A percentile compares a stretch with the other conserved stretches of the same genome.
phyloP scores from a whole-genome alignment of 1,140 invertebrate species.

The Globodera rostochiensis region DNA sequence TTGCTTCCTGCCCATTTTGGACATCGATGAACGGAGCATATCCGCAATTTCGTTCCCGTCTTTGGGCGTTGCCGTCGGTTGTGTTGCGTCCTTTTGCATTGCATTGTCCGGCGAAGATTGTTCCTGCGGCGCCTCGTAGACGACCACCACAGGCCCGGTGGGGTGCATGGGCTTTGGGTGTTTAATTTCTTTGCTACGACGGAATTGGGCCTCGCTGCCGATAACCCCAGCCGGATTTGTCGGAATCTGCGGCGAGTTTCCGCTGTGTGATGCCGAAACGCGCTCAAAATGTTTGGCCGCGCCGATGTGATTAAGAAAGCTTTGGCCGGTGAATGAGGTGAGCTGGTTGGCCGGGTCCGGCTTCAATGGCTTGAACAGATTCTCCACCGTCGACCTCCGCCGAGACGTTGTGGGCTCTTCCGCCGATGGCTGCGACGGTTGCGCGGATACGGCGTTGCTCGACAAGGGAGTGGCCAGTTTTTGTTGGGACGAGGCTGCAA shows the following conservation, averaged over 20 bases:
- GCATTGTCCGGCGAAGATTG: slow-evolving; percentile 16
- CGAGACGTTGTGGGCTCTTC: neutral
- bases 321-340: slow-evolving; percentile 37
- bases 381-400: slow-evolving; percentile 22
- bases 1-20: slow-evolving; percentile 15
- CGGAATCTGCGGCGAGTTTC: neutral
- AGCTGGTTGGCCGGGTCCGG: slow-evolving; percentile 25
- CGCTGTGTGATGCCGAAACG: neutral
- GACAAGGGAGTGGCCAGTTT: slow-evolving; percentile 5
- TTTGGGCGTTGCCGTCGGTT: slow-evolving; percentile 11
- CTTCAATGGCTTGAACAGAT: slow-evolving; percentile 43
- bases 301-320: slow-evolving; percentile 34
- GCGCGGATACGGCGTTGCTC: slow-evolving; percentile 1
- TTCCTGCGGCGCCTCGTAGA: slow-evolving; percentile 37
- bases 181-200: slow-evolving; percentile 47
- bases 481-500: slow-evolving; percentile 37
- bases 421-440: neutral
- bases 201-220: slow-evolving; percentile 35
- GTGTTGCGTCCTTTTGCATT: slow-evolving; percentile 1
- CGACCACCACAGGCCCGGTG: slow-evolving; percentile 30
- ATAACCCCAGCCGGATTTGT: slow-evolving; percentile 36
- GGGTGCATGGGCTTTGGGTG: slow-evolving; percentile 44
- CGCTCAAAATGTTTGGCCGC: neutral
- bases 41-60: slow-evolving; percentile 26
- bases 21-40: slow-evolving; percentile 22